phyloP scores from a whole-genome alignment of 2,113 vertebrate species.

The Acrocephalus arundinaceus region DNA sequence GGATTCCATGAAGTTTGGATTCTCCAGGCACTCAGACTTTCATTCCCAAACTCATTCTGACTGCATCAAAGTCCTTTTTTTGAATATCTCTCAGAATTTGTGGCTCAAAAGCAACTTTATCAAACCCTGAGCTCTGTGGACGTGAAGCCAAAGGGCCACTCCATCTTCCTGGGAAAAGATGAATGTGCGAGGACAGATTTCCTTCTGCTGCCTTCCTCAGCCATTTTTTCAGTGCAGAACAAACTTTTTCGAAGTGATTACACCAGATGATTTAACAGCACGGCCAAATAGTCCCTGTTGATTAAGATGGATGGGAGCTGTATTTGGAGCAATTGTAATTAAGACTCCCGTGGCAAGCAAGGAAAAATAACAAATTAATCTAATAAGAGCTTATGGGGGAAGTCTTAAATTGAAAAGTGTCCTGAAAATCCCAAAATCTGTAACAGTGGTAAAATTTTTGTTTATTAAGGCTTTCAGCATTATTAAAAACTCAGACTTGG shows the following conservation, averaged over 20 bases:
- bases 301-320: constrained; percentile 59
- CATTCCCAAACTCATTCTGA: background rate
- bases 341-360: constrained; percentile 39
- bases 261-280: constrained; percentile 43
- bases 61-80: background rate
- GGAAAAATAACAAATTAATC: constrained; percentile 60
- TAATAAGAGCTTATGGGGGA: constrained; percentile 1
- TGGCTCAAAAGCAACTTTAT: background rate
- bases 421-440: background rate
- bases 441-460: background rate
- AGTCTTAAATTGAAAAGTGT: background rate
- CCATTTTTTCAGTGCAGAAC: constrained; percentile 10
- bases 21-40: background rate
- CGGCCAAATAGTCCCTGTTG: constrained; percentile 42
- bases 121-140: background rate
- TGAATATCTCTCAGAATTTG: background rate
- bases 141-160: background rate
- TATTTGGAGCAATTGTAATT: constrained; percentile 55
- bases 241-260: constrained; percentile 39
- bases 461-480: background rate
- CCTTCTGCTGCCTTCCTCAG: background rate
- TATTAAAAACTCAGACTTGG: background rate
- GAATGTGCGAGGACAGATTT: background rate
- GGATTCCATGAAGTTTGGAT: accelerated
- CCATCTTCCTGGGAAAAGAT: background rate